These are phyloP conservation scores for Parotocinclus haroldoi DNA, from an alignment of 2,797 vertebrate genomes.

Conservation along the genomic window DNA sequence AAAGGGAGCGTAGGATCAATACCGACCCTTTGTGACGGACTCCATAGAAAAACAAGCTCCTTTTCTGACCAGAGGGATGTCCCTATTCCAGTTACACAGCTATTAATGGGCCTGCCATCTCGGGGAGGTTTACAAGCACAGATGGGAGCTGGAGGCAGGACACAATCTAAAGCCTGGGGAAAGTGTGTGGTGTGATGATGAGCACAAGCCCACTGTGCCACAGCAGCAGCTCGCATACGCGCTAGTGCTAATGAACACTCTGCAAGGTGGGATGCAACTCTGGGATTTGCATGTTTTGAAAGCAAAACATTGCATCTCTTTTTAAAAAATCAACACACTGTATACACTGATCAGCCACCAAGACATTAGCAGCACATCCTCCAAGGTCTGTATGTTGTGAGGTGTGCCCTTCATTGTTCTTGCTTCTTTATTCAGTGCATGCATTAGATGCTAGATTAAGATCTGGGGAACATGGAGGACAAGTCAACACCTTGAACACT, in stretches of 20 bases:
- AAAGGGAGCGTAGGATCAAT: constrained; percentile 10
- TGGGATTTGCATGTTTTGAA: neutral
- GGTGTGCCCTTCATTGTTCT: too few species aligned
- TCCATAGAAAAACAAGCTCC: constrained; percentile 43
- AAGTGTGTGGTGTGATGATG: neutral
- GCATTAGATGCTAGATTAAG: too few species aligned
- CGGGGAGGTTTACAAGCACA: constrained; percentile 26
- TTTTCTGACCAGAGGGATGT: constrained; percentile 46
- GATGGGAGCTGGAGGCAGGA: neutral
- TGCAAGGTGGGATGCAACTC: neutral
- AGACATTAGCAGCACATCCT: too few species aligned
- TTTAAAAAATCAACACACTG: neutral
- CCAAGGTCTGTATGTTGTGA: too few species aligned
- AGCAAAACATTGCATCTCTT: neutral
- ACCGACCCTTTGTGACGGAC: constrained; percentile 7
- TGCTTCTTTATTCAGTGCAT: too few species aligned
- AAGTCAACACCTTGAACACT: too few species aligned
- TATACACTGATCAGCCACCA: neutral
- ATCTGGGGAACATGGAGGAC: too few species aligned
- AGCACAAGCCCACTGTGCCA: neutral
- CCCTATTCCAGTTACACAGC: constrained; percentile 54
- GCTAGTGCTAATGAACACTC: neutral
- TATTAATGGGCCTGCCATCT: constrained; percentile 42
- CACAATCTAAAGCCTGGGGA: neutral
- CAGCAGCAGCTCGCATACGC: neutral